phyloP scores from a whole-genome alignment of 2,113 vertebrate species.

The Vulpes vulpes region DNA sequence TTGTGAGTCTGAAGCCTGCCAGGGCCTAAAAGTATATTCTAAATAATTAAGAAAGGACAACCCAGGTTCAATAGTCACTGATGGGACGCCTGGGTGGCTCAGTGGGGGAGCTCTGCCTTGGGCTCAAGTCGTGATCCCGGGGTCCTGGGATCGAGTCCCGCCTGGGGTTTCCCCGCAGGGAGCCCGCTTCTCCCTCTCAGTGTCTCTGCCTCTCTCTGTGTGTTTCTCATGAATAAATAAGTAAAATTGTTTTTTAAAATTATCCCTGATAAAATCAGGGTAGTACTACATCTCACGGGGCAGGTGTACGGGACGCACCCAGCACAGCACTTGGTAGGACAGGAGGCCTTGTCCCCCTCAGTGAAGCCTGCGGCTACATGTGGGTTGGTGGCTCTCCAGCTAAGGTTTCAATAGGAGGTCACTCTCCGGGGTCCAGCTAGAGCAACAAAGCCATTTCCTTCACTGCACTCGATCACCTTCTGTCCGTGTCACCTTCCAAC shows the following conservation, averaged over 20 bases:
- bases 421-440: neutral
- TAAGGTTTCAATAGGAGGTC: constrained; percentile 34
- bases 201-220: too few species aligned
- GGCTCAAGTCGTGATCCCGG: too few species aligned
- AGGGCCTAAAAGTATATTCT: neutral
- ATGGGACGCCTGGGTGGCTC: too few species aligned
- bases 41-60: neutral
- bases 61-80: neutral
- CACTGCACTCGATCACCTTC: neutral
- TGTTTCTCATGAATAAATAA: too few species aligned
- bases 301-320: neutral
- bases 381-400: neutral
- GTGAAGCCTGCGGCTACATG: neutral
- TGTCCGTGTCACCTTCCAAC: neutral
- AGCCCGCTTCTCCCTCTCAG: too few species aligned
- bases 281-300: neutral
- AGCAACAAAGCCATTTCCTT: constrained; percentile 8
- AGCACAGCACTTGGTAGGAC: neutral
- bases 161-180: too few species aligned
- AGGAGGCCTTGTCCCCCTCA: neutral
- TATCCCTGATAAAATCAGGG: neutral
- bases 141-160: too few species aligned
- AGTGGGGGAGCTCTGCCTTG: too few species aligned
- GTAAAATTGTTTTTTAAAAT: too few species aligned
- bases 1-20: neutral